Base-by-base conservation (phyloP, 2,888 invertebrate genomes). In the Hypolimnas misippus region DNA sequence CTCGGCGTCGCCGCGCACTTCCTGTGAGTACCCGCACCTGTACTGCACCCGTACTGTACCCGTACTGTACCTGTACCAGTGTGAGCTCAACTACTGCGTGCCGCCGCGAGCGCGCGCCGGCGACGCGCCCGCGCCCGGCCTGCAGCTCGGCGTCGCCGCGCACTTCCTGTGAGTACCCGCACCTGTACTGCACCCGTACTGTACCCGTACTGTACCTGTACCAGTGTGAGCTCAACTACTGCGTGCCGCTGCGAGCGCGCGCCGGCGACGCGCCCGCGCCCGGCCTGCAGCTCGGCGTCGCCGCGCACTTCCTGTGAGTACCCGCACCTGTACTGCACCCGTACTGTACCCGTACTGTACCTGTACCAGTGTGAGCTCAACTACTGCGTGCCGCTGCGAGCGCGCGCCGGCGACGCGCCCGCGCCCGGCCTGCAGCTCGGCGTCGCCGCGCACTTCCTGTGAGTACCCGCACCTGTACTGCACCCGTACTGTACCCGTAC, bases 1-100 rank as follows among this genome's bases (percentile, higher is more conserved):
- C 95, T 97, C 79, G 98, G 97, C 38, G 94, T 97, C 71, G 97
- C 97, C 31, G 93, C 96, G 56, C 94, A 96, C 76, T 97, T 97
- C 87, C 92, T 97, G 19, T 57, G 35, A 25, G n/a, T 14, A 14
- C 38, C 38, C 3, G 35, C 14, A n/a, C n/a, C 2, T 5, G 6
- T 6, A 29, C 29, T 6, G 6, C 29, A 5, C 29, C 29, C 29
- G 29, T 6, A 29, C 29, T 3, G 6, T 6, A 5, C 29, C 29
- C 6, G 29, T 29, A 29, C 31, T 31, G 31, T 31, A 31, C 29
- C 29, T 6, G 1, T 31, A 3, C 8, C 31, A 6, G 8, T 6
- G 6, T 10, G 99, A 99, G 93, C 93, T 99, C 57, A 99, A 99
- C 93, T 98, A 99, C 90, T 96, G 97, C 83, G 87, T 96, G 76